A percentile compares a stretch with the other conserved stretches of the same genome.
Evolutionary conservation across 1,140 invertebrate genomes (phyloP).

Genomic region (Polypedilum vanderplanki): DNA sequence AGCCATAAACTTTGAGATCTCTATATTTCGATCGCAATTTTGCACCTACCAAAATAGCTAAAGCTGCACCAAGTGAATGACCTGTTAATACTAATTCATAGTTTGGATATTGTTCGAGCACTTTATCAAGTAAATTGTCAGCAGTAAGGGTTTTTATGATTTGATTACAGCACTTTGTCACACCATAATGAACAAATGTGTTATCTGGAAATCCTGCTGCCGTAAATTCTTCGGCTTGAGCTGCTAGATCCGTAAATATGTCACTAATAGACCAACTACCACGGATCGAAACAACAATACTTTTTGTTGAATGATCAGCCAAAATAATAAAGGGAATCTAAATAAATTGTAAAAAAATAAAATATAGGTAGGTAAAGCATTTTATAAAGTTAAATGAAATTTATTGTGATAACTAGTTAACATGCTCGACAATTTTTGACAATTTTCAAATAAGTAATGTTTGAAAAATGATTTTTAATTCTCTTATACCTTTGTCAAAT

Average conservation of each 20-base stretch:
- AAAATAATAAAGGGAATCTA: slow-evolving; percentile 77
- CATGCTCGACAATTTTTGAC: not conserved
- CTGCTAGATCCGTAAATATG: slow-evolving; percentile 81
- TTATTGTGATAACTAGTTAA: not conserved
- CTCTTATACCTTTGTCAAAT: too few species aligned
- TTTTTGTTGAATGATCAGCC: slow-evolving; percentile 70
- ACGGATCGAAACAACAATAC: slow-evolving; percentile 76
- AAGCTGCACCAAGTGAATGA: slow-evolving; percentile 54
- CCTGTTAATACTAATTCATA: slow-evolving; percentile 70
- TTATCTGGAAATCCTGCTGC: slow-evolving; percentile 62
- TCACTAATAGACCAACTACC: slow-evolving; percentile 82
- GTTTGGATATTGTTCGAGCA: slow-evolving; percentile 61
- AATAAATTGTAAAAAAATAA: not conserved
- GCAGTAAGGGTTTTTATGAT: slow-evolving; percentile 65
- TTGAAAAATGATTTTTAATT: too few species aligned
- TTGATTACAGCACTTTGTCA: slow-evolving; percentile 73
- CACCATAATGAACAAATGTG: slow-evolving; percentile 81
- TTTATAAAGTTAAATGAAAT: too few species aligned
- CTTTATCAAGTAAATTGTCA: slow-evolving; percentile 60
- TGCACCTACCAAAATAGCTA: slow-evolving; percentile 66
- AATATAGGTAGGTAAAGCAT: not conserved
- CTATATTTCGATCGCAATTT: slow-evolving; percentile 71
- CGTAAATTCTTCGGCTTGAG: slow-evolving; percentile 66
- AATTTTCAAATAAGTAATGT: too few species aligned
- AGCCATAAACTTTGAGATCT: slow-evolving; percentile 70